Percentiles rank a stretch among this genome's conserved stretches.
Evolutionary conservation across 2,113 vertebrate genomes (phyloP).

Genomic region (Malurus melanocephalus): DNA sequence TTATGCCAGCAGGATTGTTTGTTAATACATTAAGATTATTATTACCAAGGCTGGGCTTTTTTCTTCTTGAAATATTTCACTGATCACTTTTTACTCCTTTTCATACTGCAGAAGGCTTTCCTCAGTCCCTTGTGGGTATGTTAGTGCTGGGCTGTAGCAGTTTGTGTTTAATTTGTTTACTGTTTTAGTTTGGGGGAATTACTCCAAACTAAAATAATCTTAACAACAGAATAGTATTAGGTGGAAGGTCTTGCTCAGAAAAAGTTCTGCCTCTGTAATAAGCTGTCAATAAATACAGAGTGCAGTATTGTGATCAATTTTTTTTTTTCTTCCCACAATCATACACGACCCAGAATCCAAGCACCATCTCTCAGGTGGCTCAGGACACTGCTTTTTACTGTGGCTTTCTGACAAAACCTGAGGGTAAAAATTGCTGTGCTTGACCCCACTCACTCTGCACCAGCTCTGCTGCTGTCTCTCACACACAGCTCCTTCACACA

Average conservation of each 20-base stretch:
- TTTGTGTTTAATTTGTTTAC: background rate
- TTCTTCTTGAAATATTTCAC: background rate
- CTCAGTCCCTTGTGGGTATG: background rate
- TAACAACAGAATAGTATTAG: background rate
- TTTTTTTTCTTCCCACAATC: background rate
- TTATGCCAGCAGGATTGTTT: background rate
- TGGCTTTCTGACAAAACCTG: background rate
- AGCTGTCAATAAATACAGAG: background rate
- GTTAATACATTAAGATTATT: background rate
- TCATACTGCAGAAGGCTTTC: background rate
- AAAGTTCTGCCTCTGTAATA: background rate
- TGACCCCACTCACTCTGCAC: accelerated
- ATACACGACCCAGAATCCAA: background rate
- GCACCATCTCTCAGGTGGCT: background rate
- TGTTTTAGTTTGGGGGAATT: background rate
- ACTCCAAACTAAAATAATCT: background rate
- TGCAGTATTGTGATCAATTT: background rate
- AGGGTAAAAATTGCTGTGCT: background rate
- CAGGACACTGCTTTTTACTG: background rate
- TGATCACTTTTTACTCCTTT: background rate
- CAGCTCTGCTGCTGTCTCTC: background rate
- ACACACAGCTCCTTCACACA: accelerated
- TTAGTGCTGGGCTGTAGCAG: background rate
- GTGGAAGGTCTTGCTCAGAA: background rate
- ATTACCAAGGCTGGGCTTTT: background rate